These are phyloP conservation scores for Pipra filicauda DNA, from an alignment of 2,113 vertebrate species.

Conservation along the genomic window DNA sequence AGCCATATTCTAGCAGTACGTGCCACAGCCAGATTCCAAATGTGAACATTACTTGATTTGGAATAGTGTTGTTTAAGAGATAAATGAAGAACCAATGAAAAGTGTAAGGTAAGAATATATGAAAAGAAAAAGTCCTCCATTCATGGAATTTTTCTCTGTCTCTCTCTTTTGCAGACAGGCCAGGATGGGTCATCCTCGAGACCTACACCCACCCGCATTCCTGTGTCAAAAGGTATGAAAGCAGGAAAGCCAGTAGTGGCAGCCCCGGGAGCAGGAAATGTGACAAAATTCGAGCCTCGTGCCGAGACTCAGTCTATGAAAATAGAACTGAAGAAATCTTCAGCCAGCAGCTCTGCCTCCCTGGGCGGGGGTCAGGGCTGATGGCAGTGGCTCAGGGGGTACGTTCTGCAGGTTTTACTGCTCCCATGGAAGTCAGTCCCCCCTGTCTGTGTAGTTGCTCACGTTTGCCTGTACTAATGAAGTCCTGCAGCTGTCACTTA, in stretches of 20 bases:
- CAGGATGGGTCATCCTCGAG: conserved; percentile 84
- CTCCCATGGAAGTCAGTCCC: conserved; percentile 63
- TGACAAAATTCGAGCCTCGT: conserved; percentile 87
- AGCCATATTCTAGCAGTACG: neutral
- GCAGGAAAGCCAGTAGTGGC: conserved; percentile 86
- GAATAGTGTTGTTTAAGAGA: neutral
- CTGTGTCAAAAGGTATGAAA: conserved; percentile 94
- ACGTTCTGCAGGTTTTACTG: conserved; percentile 73
- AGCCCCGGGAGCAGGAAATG: conserved; percentile 85
- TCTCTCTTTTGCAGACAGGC: conserved; percentile 79
- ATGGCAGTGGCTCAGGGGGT: conserved; percentile 79
- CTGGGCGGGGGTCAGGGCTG: conserved; percentile 84
- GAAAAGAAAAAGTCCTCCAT: neutral
- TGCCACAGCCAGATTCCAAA: neutral
- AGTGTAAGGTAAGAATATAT: neutral
- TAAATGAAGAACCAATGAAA: neutral
- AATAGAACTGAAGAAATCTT: conserved; percentile 94
- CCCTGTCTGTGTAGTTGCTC: conserved; percentile 46
- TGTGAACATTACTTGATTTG: neutral
- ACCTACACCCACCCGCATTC: conserved; percentile 88
- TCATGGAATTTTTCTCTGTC: conserved; percentile 23
- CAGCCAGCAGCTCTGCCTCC: conserved; percentile 78
- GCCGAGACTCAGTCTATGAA: conserved; percentile 92
- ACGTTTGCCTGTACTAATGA: conserved; percentile 65
- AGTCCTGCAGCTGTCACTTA: conserved; percentile 54